These are phyloP conservation scores for Buceros bicornis DNA, from an alignment of 2,797 vertebrate species.

Conservation along the genomic window DNA sequence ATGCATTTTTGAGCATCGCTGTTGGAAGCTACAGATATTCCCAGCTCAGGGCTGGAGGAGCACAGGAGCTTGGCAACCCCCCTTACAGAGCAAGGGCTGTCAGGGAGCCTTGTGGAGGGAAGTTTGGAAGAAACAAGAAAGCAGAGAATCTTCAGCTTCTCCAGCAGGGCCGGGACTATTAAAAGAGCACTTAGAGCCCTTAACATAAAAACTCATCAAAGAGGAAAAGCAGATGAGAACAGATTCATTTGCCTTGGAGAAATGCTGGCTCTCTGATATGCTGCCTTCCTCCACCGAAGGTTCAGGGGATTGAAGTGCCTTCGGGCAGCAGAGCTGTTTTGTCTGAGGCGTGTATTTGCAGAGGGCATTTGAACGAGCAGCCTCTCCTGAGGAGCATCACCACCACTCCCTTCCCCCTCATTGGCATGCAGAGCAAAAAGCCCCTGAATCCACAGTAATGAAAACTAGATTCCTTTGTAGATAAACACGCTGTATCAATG, in stretches of 20 bases:
- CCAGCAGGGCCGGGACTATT: not conserved
- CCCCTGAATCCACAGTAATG: not conserved
- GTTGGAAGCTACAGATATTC: not conserved
- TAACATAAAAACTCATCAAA: constrained; percentile 38
- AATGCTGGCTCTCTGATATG: not conserved
- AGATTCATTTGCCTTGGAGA: constrained; percentile 23
- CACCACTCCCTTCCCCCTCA: not conserved
- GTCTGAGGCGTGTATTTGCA: not conserved
- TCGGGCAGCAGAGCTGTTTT: not conserved
- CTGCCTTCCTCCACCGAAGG: not conserved
- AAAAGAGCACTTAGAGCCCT: not conserved
- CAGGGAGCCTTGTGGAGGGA: not conserved
- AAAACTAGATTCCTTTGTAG: not conserved
- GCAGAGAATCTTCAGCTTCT: not conserved
- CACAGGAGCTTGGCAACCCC: not conserved
- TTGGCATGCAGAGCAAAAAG: not conserved
- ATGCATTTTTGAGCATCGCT: not conserved
- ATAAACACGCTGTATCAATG: not conserved
- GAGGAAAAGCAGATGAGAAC: constrained; percentile 21
- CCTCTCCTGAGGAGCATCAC: not conserved
- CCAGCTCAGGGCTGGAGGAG: not conserved
- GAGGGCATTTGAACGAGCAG: not conserved
- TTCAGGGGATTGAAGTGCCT: not conserved
- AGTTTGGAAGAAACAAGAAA: not conserved
- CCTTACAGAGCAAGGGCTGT: not conserved